Base-by-base conservation (phyloP, 1,140 invertebrate genomes). In the Aphelenchoides fujianensis region DNA sequence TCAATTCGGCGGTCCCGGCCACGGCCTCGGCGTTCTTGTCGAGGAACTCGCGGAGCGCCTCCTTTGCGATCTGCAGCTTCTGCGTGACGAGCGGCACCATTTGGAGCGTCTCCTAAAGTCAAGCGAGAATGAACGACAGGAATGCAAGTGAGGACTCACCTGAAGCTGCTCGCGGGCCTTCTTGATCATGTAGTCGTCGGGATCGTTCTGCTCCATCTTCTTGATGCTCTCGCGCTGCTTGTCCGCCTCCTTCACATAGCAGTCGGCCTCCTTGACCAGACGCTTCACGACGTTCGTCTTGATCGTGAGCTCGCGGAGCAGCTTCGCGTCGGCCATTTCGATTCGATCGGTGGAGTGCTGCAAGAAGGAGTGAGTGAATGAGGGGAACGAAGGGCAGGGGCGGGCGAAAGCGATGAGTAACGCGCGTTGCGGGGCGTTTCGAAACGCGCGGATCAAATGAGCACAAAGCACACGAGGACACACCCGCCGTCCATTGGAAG, bases 121-220 rank as follows among this genome's bases (percentile, higher is more conserved):
- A 59, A 59, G 41, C 41, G 27, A 3, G 28, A 35, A 66, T 66
- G 12, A 34, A 34, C 0, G 23, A 1, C 37, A 34, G 3, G 37
- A 3, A 32, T 66, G 23, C 27, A 35, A n/a, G n/a, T n/a, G n/a
- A 66, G 12, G 12, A 36, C 63, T 34, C 23, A 66, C 75, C 90
- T 95, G 92, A 86, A 97, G 97, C 84, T 96, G 90, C 34, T 91
- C 93, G 86, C 97, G 97, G 12, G 94, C 93, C 85, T 94, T 91
- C 85, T 98, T 95, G 86, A 98, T 98, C 86, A 98, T 94, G 85
- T 93, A 97, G 78, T 96, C 94, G 59, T 90, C 91, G 69, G 95
- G 92, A 85, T 95, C 96, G 81, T 94, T 94, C 36, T 93, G 87
- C 1, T 89, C 63, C 63, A 66, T 63, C 36, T 66, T 37, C 63